Evolutionary conservation across 2,797 vertebrate genomes (phyloP).

Genomic region (Erithacus rubecula): DNA sequence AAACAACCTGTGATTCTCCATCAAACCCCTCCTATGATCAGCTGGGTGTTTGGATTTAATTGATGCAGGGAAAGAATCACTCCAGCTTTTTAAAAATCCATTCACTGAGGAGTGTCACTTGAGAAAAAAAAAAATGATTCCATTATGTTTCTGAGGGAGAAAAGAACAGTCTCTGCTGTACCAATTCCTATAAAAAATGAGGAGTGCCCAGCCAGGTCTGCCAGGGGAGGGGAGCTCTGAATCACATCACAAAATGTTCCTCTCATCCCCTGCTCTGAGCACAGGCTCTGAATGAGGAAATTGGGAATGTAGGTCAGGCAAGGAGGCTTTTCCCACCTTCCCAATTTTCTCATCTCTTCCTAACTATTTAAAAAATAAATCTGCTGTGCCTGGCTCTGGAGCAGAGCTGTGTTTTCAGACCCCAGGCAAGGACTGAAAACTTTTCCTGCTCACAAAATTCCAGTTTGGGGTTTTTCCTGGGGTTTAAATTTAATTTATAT

Average conservation of each 20-base stretch:
- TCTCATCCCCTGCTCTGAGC: rapidly evolving
- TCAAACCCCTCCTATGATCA: not conserved
- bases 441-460: not conserved
- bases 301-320: not conserved
- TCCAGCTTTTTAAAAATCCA: not conserved
- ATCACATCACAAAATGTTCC: not conserved
- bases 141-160: not conserved
- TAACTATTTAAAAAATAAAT: not conserved
- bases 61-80: not conserved
- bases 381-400: no score
- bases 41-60: not conserved
- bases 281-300: not conserved
- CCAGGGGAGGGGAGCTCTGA: not conserved
- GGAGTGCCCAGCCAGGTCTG: not conserved
- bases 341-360: not conserved
- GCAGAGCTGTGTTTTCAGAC: not conserved
- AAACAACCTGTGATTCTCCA: not conserved
- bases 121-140: not conserved
- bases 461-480: not conserved
- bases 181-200: no score
- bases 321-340: not conserved
- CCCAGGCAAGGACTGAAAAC: not conserved
- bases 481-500: not conserved
- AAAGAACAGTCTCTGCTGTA: not conserved
- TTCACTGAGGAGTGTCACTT: not conserved